Evolutionary conservation across 2,888 invertebrate genomes (phyloP), one percentile per base, ranked within the genome.

Genomic region (Xestia rhomboidea): DNA sequence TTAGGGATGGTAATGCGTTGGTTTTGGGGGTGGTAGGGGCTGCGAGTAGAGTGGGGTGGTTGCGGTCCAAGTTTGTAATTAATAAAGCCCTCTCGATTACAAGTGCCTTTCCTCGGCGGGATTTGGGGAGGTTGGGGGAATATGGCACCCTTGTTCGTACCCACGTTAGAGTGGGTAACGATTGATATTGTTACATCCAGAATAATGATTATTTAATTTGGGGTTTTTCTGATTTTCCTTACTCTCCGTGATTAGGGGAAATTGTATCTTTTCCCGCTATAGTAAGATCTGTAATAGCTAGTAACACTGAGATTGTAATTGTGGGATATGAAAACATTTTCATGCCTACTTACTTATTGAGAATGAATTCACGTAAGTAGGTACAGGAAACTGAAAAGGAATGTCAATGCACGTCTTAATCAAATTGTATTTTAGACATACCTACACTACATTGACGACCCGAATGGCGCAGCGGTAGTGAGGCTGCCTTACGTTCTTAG

Each of bases 51-150:
- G 83, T 87, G 84, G 90, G 94, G 91, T 90, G 93, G 92, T 92
- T 96, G 96, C 92, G 96, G 96, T 96, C 92, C 91, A 95, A 96
- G 96, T 96, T 96, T 95, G 96, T 96, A 96, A 96, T 96, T 96
- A 96, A 96, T 96, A 96, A 96, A 96, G 94, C 94, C 94, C 94
- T 96, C 96, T 96, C 96, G 95, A 95, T 96, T 96, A 96, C 96
- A 95, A 95, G 96, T 94, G 94, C 95, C 94, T 95, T 95, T 95
- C 95, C 95, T 92, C 95, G 87, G 90, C 87, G 94, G 83, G 94
- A 90, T 91, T 92, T 93, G 90, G 89, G 90, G 92, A 89, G 89
- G 86, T 76, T 77, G 83, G 82, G 87, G 81, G 87, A 82, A 84
- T 86, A 84, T 87, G 83, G 77, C 78, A 77, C 82, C 88, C 87